Conservation (phyloP, 2,113 vertebrate genomes). For the Elachura formosa region DNA sequence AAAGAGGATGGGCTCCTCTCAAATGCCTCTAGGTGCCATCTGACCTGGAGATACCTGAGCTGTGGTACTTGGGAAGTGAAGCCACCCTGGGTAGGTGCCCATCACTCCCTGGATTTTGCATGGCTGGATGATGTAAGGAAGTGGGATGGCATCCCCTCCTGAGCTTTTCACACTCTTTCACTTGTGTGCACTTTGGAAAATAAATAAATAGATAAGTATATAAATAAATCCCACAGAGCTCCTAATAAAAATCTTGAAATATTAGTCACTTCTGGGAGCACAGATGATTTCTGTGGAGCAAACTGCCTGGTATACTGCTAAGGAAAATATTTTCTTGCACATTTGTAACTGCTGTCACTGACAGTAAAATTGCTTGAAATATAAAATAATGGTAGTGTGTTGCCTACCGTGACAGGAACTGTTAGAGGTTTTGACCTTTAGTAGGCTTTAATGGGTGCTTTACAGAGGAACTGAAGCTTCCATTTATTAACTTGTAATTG, state of each 20-base stretch:
- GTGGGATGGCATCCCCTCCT: too few species aligned
- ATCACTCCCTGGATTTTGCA: rapidly evolving
- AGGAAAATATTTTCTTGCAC: slow-evolving; percentile 28
- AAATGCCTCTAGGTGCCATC: background rate
- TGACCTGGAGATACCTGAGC: background rate
- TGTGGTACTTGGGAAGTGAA: too few species aligned
- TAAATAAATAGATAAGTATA: background rate
- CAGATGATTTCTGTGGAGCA: background rate
- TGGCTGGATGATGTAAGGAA: background rate
- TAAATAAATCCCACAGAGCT: background rate
- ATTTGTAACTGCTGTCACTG: slow-evolving; percentile 29
- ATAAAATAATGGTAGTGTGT: slow-evolving; percentile 47
- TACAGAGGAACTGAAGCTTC: background rate
- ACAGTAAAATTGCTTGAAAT: slow-evolving; percentile 58
- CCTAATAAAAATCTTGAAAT: background rate
- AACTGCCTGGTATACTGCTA: background rate
- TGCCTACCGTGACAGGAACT: slow-evolving; percentile 10
- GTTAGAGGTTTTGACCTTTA: slow-evolving; percentile 50
- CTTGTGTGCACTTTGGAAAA: rapidly evolving
- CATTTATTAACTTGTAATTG: slow-evolving; percentile 64
- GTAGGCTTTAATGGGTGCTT: slow-evolving; percentile 39
- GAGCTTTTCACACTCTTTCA: background rate
- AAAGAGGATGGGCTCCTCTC: background rate
- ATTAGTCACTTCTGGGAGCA: background rate
- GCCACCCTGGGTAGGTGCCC: rapidly evolving